These are phyloP conservation scores for Cyprinodon tularosa DNA, from an alignment of 2,113 vertebrate genomes.

Conservation along the genomic window DNA sequence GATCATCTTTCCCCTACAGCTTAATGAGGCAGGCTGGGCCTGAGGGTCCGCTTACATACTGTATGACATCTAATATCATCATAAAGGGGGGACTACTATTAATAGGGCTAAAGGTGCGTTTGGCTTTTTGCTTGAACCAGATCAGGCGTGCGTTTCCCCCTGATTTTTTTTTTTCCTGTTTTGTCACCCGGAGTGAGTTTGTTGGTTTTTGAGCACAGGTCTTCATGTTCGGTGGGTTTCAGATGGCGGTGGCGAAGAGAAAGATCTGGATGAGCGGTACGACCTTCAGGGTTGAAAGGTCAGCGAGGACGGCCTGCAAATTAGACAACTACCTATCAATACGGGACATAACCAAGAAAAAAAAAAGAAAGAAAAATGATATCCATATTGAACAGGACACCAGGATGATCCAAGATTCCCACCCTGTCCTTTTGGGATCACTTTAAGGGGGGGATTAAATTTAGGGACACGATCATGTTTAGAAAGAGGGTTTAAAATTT, in stretches of 20 bases:
- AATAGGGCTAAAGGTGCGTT: constrained; percentile 20
- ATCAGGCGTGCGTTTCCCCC: constrained; percentile 4
- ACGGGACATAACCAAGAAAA: not conserved
- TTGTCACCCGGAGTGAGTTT: too few species aligned
- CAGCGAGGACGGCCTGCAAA: constrained; percentile 94
- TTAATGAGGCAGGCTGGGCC: constrained; percentile 37
- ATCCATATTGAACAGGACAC: not conserved
- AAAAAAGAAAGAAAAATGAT: constrained; percentile 30
- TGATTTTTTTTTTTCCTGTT: not conserved
- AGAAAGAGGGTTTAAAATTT: constrained; percentile 88
- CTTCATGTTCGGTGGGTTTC: constrained; percentile 56
- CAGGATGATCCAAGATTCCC: constrained; percentile 20
- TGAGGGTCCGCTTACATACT: constrained; percentile 36
- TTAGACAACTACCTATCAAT: not conserved
- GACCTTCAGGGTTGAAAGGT: constrained; percentile 97
- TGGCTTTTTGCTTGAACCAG: constrained; percentile 16
- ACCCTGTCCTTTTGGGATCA: constrained; percentile 76
- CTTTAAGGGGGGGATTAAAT: constrained; percentile 80
- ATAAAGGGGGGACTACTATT: constrained; percentile 32
- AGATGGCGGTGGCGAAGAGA: constrained; percentile 90
- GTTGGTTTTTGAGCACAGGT: not conserved
- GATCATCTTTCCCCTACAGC: constrained; percentile 55
- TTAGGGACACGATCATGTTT: constrained; percentile 83
- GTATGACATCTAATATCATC: constrained; percentile 46
- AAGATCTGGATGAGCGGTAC: constrained; percentile 99